Evolutionary conservation across 2,888 invertebrate genomes (phyloP).

Genomic region (Caenorhabditis macrosperma): DNA sequence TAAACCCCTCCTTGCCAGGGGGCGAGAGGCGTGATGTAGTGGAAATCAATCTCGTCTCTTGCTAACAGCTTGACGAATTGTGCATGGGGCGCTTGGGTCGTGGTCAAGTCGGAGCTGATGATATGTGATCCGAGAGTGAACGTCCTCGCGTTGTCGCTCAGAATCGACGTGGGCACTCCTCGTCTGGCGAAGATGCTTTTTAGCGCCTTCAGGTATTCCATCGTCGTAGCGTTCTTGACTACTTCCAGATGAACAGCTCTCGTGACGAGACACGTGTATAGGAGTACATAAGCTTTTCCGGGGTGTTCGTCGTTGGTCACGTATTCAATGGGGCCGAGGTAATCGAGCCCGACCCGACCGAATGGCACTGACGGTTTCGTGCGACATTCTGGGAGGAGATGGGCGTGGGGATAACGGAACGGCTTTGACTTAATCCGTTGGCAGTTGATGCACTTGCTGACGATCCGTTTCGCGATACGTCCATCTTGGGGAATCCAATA

Average conservation of each 20-base stretch:
- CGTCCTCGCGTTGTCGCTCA: not conserved
- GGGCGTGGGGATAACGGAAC: not conserved
- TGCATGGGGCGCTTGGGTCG: not conserved
- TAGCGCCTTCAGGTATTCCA: not conserved
- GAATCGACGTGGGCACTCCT: not conserved
- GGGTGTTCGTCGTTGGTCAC: not conserved
- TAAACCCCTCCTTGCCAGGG: not conserved
- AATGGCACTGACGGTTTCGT: not conserved
- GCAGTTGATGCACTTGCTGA: not conserved
- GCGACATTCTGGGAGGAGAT: not conserved
- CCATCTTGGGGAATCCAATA: conserved; percentile 8
- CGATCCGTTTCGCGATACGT: not conserved
- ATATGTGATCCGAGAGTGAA: not conserved
- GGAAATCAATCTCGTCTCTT: not conserved
- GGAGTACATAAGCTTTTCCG: not conserved
- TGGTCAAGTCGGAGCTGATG: not conserved
- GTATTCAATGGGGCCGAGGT: not conserved
- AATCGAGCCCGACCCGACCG: not conserved
- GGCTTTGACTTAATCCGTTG: not conserved
- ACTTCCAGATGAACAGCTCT: not conserved
- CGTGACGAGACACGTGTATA: conserved; percentile 3
- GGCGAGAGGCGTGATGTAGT: not conserved
- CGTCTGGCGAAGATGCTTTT: not conserved
- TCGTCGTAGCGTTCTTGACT: not conserved
- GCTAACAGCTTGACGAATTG: not conserved